phyloP scores from a whole-genome alignment of 1,140 invertebrate genomes.

The Lycorma delicatula region DNA sequence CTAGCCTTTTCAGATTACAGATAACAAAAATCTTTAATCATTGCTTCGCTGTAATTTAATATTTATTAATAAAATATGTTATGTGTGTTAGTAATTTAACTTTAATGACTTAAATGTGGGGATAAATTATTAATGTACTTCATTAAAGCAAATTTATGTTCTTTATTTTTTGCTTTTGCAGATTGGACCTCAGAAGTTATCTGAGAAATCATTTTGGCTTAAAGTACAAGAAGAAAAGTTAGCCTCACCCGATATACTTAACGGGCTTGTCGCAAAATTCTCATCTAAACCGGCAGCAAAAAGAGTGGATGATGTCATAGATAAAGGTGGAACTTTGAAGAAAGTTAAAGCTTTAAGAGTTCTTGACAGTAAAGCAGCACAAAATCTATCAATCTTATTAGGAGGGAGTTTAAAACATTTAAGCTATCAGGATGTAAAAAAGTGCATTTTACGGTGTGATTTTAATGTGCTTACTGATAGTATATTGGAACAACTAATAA shows the following conservation, averaged over 20 bases:
- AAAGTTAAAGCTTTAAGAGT: constrained; percentile 88
- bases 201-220: constrained; percentile 94
- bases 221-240: constrained; percentile 84
- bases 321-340: constrained; percentile 60
- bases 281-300: constrained; percentile 73
- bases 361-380: constrained; percentile 84
- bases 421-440: constrained; percentile 73
- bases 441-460: constrained; percentile 77
- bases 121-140: too few species aligned
- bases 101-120: too few species aligned
- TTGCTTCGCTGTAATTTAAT: too few species aligned
- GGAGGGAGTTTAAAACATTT: constrained; percentile 85
- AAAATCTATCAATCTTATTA: constrained; percentile 89
- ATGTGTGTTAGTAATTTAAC: too few species aligned
- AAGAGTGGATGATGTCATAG: constrained; percentile 62
- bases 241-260: constrained; percentile 76
- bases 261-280: constrained; percentile 74
- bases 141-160: not conserved
- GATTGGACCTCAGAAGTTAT: constrained; percentile 78
- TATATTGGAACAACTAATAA: constrained; percentile 72
- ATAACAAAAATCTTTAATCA: too few species aligned
- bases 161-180: constrained; percentile 30
- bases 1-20: too few species aligned
- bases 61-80: too few species aligned
- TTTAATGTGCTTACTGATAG: constrained; percentile 71